phyloP scores from a whole-genome alignment of 2,888 invertebrate species.

The Petrolisthes cinctipes region DNA sequence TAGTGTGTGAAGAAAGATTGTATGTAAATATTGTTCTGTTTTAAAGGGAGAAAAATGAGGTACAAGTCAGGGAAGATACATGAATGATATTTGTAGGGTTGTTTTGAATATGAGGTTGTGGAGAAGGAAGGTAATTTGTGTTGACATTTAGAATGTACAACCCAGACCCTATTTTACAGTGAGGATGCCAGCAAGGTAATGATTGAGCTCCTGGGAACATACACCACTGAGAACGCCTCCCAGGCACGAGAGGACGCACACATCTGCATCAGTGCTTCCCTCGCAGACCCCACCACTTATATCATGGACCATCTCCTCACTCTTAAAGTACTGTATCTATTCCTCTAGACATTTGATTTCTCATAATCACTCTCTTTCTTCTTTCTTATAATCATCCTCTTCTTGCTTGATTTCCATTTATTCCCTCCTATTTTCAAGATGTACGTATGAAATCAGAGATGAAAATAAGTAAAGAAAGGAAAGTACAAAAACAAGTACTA shows the following conservation, averaged over 20 bases:
- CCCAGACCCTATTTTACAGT: conserved; percentile 69
- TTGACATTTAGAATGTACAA: conserved; percentile 56
- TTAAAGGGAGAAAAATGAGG: not conserved
- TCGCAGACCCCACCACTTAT: conserved; percentile 95
- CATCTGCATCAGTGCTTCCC: conserved; percentile 92
- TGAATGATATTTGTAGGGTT: too few species aligned
- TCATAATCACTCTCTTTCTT: not conserved
- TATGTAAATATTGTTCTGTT: not conserved
- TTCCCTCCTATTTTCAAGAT: not conserved
- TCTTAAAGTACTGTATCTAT: conserved; percentile 78
- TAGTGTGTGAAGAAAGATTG: too few species aligned
- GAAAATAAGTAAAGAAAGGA: too few species aligned
- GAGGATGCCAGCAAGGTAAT: conserved; percentile 95
- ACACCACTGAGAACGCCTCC: conserved; percentile 96
- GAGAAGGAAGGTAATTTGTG: not conserved
- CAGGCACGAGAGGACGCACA: conserved; percentile 97
- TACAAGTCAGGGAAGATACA: too few species aligned
- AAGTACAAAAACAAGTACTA: not conserved
- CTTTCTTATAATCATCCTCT: not conserved
- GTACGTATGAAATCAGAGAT: too few species aligned
- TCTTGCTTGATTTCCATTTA: not conserved
- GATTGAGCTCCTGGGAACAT: conserved; percentile 95
- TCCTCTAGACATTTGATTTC: not conserved
- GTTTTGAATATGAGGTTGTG: too few species aligned
- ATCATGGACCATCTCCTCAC: conserved; percentile 93